phyloP scores from a whole-genome alignment of 1,140 invertebrate species.

The Andrena cerasifolii region DNA sequence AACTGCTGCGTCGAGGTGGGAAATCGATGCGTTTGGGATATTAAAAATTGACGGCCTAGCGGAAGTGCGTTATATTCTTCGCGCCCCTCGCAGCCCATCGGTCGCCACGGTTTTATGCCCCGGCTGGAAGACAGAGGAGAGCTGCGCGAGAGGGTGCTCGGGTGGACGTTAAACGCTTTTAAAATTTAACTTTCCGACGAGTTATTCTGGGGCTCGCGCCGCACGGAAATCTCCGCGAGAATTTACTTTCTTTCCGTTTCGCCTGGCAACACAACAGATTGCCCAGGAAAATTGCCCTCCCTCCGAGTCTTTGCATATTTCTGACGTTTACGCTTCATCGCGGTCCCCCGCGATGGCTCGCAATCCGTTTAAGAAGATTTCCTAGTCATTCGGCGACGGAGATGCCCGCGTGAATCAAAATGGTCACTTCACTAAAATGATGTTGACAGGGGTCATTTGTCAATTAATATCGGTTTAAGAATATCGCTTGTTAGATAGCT shows the following conservation, averaged over 20 bases:
- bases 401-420: background rate
- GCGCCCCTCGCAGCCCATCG: background rate
- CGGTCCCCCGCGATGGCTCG: too few relatives aligned
- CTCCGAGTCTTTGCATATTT: background rate
- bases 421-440: too few relatives aligned
- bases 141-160: slow-evolving; percentile 35
- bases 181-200: slow-evolving; percentile 66
- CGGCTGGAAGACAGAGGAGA: slow-evolving; percentile 27
- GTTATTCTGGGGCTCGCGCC: slow-evolving; percentile 39
- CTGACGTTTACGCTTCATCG: background rate
- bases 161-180: slow-evolving; percentile 64
- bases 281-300: slow-evolving; percentile 23
- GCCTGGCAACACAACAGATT: slow-evolving; percentile 40
- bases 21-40: slow-evolving; percentile 66
- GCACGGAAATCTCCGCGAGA: slow-evolving; percentile 51
- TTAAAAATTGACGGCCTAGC: slow-evolving; percentile 68
- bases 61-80: slow-evolving; percentile 62
- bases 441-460: too few relatives aligned
- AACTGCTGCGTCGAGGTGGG: slow-evolving; percentile 50
- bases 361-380: background rate
- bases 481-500: too few relatives aligned
- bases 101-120: slow-evolving; percentile 13
- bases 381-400: background rate
- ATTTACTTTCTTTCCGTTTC: slow-evolving; percentile 55
- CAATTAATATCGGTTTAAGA: too few relatives aligned